Conservation (phyloP, 2,797 vertebrate species). For the Scolopax rusticola region DNA sequence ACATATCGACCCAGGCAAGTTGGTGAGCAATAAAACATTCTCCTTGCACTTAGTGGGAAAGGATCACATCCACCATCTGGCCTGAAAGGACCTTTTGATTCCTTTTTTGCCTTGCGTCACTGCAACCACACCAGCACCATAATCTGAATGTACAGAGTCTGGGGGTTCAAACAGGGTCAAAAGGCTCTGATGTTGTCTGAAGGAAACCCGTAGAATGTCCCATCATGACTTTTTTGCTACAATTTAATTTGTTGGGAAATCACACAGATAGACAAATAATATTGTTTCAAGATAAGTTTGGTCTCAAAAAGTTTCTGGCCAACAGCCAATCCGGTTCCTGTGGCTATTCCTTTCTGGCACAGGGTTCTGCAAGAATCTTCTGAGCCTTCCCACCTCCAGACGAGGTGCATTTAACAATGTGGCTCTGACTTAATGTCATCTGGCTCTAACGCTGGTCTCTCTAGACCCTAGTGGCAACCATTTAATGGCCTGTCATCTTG, state of each 20-base stretch:
- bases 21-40: background rate
- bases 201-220: background rate
- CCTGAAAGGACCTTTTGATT: background rate
- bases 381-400: background rate
- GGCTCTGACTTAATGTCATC: background rate
- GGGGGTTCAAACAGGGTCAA: background rate
- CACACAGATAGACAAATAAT: background rate
- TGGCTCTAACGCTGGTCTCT: background rate
- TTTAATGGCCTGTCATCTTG: background rate
- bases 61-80: background rate
- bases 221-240: background rate
- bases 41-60: background rate
- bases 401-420: background rate
- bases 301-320: background rate
- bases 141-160: background rate
- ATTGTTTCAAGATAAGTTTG: background rate
- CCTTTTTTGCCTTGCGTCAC: background rate
- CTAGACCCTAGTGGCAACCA: background rate
- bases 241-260: background rate
- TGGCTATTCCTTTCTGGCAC: background rate
- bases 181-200: background rate
- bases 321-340: background rate
- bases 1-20: background rate
- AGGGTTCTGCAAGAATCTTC: background rate
- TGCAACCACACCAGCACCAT: background rate